A percentile compares a stretch with the other conserved stretches of the same genome.
These are phyloP conservation scores for Sinocyclocheilus maitianheensis DNA, from an alignment of 2,113 vertebrate species.

Conservation along the genomic window DNA sequence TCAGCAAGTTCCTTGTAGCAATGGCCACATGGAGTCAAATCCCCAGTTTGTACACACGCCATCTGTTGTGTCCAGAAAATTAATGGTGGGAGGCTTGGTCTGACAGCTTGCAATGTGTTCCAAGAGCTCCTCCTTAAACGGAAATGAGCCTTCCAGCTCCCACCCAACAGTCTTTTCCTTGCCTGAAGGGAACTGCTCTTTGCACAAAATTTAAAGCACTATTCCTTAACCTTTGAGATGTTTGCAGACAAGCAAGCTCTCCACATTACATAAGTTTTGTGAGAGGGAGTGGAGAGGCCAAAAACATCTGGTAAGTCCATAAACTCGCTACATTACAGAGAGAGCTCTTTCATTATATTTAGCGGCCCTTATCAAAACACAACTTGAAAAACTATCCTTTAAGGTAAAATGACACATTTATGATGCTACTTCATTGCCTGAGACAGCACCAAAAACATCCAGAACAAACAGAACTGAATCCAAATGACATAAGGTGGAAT, in stretches of 20 bases:
- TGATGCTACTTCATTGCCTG: not conserved
- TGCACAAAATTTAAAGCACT: slow-evolving; percentile 16
- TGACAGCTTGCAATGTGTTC: slow-evolving; percentile 44
- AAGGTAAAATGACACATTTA: not conserved
- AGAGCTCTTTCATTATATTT: slow-evolving; percentile 54
- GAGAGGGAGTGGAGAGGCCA: slow-evolving; percentile 38
- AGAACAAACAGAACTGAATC: not conserved
- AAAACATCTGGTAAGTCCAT: slow-evolving; percentile 68
- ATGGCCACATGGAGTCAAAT: slow-evolving; percentile 54
- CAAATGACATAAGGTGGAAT: not conserved
- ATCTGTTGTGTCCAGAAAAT: slow-evolving; percentile 62
- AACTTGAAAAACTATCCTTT: slow-evolving; percentile 1
- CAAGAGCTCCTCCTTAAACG: slow-evolving; percentile 10
- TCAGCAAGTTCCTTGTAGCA: slow-evolving; percentile 19
- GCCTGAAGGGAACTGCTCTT: slow-evolving; percentile 17
- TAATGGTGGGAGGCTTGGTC: slow-evolving; percentile 42
- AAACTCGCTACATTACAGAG: slow-evolving; percentile 47
- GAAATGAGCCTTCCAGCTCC: slow-evolving; percentile 30
- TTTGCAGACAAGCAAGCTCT: slow-evolving; percentile 2
- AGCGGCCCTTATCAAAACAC: slow-evolving; percentile 46
- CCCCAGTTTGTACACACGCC: slow-evolving; percentile 56
- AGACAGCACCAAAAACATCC: not conserved
- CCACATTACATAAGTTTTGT: slow-evolving; percentile 2
- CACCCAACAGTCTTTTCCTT: slow-evolving; percentile 8
- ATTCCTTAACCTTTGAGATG: slow-evolving; percentile 12